phyloP scores from a whole-genome alignment of 2,797 vertebrate species.

The Cossypha caffra region DNA sequence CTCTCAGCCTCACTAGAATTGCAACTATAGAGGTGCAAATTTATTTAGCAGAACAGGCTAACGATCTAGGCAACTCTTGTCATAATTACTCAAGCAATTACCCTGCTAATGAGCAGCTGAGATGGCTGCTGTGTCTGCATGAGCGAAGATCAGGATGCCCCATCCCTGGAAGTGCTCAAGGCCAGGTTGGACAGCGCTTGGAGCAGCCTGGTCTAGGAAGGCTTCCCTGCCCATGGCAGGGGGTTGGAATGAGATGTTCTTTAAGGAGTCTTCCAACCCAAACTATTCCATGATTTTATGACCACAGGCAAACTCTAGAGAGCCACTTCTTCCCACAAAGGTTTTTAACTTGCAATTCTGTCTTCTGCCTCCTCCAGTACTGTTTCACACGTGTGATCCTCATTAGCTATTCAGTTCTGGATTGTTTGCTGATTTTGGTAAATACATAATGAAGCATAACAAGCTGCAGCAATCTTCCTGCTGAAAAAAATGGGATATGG shows the following conservation, averaged over 20 bases:
- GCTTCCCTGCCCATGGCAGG: too few relatives aligned
- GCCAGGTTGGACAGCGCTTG: background rate
- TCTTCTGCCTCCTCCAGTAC: background rate
- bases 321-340: background rate
- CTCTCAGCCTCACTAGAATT: background rate
- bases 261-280: background rate
- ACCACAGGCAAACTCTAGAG: background rate
- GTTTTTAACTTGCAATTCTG: background rate
- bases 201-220: background rate
- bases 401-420: background rate
- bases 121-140: background rate
- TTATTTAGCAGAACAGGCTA: background rate
- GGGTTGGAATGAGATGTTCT: rapidly evolving
- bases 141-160: background rate
- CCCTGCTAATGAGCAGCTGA: background rate
- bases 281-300: background rate
- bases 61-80: background rate
- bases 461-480: background rate
- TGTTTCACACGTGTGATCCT: background rate
- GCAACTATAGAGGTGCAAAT: rapidly evolving
- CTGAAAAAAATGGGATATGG: background rate
- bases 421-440: conserved; percentile 29
- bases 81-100: background rate
- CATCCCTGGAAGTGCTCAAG: background rate
- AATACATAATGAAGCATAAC: background rate